Evolutionary conservation across 2,797 vertebrate genomes (phyloP).

Genomic region (Taeniopygia guttata): DNA sequence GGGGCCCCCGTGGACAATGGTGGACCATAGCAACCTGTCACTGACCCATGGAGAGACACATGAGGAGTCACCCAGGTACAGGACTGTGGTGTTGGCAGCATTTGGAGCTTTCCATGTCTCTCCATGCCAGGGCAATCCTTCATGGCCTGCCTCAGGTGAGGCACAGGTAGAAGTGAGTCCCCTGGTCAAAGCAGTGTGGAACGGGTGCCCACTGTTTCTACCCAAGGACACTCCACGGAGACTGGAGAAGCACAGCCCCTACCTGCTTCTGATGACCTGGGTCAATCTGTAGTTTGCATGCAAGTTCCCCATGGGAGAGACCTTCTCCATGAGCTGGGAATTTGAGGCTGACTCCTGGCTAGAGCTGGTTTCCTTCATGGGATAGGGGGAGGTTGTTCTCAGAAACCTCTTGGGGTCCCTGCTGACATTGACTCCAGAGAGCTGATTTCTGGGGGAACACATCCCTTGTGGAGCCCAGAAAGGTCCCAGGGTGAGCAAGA

Average conservation of each 20-base stretch:
- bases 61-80: neutral
- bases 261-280: accelerated
- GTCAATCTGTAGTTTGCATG: neutral
- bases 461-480: neutral
- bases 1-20: neutral
- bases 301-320: accelerated
- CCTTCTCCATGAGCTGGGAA: neutral
- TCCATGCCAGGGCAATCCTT: neutral
- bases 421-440: neutral
- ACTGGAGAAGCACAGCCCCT: neutral
- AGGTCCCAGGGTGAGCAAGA: neutral
- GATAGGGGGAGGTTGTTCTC: neutral
- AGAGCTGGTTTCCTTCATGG: neutral
- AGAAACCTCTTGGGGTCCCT: neutral
- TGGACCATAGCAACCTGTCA: neutral
- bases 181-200: neutral
- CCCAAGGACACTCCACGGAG: neutral
- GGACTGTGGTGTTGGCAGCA: neutral
- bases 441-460: neutral
- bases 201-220: neutral
- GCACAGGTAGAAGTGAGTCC: neutral
- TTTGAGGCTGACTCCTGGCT: neutral
- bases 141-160: neutral
- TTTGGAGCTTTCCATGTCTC: neutral
- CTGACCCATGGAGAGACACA: neutral